A percentile compares a stretch with the other conserved stretches of the same genome.
phyloP scores from a whole-genome alignment of 2,888 invertebrate species.

The Epirrhoe alternata region DNA sequence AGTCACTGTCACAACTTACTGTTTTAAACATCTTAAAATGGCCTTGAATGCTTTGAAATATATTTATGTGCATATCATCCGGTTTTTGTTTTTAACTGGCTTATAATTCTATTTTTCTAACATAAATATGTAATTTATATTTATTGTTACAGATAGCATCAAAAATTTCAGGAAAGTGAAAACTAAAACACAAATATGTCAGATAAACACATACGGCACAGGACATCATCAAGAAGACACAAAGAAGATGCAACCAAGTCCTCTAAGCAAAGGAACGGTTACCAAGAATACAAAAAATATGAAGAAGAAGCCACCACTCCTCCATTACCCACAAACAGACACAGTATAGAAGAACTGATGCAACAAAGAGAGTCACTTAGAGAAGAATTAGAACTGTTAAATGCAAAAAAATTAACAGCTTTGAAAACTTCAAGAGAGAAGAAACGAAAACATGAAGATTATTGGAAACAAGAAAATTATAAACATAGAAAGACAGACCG shows the following conservation, averaged over 20 bases:
- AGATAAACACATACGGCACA: constrained; percentile 51
- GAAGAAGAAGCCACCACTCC: constrained; percentile 69
- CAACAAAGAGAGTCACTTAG: constrained; percentile 68
- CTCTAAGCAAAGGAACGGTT: constrained; percentile 54
- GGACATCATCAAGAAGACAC: constrained; percentile 55
- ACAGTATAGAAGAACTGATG: constrained; percentile 70
- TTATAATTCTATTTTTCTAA: constrained; percentile 36
- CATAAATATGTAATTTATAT: constrained; percentile 37
- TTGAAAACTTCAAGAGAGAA: constrained; percentile 45
- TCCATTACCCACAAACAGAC: constrained; percentile 63
- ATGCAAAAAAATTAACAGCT: constrained; percentile 47
- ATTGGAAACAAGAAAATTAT: constrained; percentile 48
- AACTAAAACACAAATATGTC: constrained; percentile 41
- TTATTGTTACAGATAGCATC: constrained; percentile 67
- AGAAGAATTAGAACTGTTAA: constrained; percentile 65
- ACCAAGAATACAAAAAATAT: constrained; percentile 49
- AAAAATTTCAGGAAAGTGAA: constrained; percentile 24
- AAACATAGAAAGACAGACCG: constrained; percentile 23
- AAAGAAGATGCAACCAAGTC: constrained; percentile 55
- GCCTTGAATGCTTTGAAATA: constrained; percentile 55
- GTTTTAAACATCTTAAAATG: constrained; percentile 55
- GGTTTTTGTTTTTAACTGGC: constrained; percentile 38
- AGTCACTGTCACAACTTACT: constrained; percentile 67
- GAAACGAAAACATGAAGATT: constrained; percentile 54
- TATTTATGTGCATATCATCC: constrained; percentile 38